Evolutionary conservation across 2,888 invertebrate species (phyloP).

Genomic region (Fragum fragum): DNA sequence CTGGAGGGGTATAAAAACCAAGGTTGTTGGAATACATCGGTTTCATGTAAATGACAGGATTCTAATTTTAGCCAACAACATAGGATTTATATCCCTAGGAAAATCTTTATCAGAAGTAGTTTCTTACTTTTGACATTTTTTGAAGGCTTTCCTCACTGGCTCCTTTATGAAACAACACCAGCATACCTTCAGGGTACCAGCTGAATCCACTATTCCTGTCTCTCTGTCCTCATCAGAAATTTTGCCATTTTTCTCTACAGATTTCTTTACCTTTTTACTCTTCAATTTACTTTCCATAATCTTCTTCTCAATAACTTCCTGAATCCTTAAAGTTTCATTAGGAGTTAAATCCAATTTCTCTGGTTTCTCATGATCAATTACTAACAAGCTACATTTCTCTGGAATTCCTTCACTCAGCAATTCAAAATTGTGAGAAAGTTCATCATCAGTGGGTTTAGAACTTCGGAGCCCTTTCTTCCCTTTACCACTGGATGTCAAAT

Average conservation of each 20-base stretch:
- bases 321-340: background rate
- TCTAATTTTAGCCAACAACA: too few species aligned
- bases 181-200: slow-evolving; percentile 52
- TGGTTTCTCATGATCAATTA: background rate
- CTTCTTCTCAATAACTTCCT: background rate
- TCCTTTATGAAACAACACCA: slow-evolving; percentile 64
- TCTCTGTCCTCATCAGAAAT: slow-evolving; percentile 21
- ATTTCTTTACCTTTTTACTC: background rate
- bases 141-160: slow-evolving; percentile 67
- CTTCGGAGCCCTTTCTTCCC: background rate
- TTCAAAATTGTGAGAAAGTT: background rate
- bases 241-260: background rate
- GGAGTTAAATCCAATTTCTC: background rate
- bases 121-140: slow-evolving; percentile 77
- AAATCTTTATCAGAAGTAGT: too few species aligned
- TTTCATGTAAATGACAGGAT: too few species aligned
- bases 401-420: background rate
- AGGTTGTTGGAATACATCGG: too few species aligned
- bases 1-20: too few species aligned
- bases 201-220: background rate
- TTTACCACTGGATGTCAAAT: background rate
- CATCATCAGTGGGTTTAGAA: slow-evolving; percentile 8
- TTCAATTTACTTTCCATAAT: background rate
- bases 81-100: too few species aligned
- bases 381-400: background rate